Conservation (phyloP, 2,113 vertebrate species). For the Lepus timidus region DNA sequence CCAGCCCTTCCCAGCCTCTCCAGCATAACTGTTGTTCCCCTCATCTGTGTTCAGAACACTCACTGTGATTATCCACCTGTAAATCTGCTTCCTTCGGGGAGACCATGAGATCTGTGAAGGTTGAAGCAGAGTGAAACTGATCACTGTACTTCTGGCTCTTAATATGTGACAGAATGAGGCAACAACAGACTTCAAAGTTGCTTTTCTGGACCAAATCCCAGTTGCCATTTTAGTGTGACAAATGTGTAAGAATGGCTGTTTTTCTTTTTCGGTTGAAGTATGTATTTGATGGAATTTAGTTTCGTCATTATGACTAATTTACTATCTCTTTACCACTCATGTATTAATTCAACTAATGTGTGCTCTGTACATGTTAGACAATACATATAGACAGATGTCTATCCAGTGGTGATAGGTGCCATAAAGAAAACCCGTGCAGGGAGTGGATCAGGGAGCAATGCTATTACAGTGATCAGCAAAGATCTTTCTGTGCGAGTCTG, state of each 20-base stretch:
- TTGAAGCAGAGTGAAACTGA: background rate
- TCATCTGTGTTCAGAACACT: conserved; percentile 25
- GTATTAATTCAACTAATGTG: background rate
- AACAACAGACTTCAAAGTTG: background rate
- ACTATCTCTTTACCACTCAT: background rate
- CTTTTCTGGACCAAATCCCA: background rate
- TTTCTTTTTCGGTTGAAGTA: conserved; percentile 11
- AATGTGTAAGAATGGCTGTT: background rate
- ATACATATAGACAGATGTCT: background rate
- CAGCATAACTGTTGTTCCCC: background rate
- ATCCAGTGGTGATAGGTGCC: background rate
- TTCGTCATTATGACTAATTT: conserved; percentile 9
- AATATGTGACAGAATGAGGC: background rate
- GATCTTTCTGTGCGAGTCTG: background rate
- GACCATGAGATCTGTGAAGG: background rate
- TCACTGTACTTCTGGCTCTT: background rate
- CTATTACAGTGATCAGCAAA: background rate
- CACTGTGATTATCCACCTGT: background rate
- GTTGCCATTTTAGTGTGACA: background rate
- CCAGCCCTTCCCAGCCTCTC: background rate
- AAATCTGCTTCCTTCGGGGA: background rate
- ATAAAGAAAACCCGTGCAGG: background rate
- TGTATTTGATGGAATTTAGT: background rate
- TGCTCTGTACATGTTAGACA: background rate
- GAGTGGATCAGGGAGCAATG: background rate